Evolutionary conservation across 2,113 vertebrate species (phyloP).

Genomic region (Copsychus sechellarum): DNA sequence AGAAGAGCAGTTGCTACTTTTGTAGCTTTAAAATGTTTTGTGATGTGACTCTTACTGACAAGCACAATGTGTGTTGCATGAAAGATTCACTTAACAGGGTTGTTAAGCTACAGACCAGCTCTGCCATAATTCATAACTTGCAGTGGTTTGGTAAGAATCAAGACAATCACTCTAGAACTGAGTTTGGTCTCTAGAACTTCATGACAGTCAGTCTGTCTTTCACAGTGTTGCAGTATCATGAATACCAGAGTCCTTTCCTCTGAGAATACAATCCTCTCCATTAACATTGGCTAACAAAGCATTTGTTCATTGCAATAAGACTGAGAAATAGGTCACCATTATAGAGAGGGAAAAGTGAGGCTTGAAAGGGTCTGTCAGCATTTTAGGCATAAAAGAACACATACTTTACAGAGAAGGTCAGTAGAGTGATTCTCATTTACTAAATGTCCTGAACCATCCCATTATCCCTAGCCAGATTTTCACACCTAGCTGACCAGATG

Average conservation of each 20-base stretch:
- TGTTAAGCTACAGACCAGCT: neutral
- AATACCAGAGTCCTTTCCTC: neutral
- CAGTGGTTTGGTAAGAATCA: neutral
- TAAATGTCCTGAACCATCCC: neutral
- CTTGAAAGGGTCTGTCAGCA: neutral
- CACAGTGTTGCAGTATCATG: neutral
- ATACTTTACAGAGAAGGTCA: neutral
- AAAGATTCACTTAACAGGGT: neutral
- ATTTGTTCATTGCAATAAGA: neutral
- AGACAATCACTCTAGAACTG: neutral
- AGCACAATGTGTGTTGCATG: accelerated
- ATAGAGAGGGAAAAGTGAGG: neutral
- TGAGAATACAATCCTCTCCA: neutral
- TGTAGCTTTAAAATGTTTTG: neutral
- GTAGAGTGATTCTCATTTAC: neutral
- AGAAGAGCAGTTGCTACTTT: neutral
- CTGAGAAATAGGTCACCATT: neutral
- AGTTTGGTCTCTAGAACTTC: neutral
- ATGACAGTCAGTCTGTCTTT: neutral
- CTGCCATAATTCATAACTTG: neutral
- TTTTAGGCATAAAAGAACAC: neutral
- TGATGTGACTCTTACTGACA: neutral
- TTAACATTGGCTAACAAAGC: neutral
- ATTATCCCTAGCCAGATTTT: neutral
- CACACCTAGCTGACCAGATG: neutral